phyloP scores from a whole-genome alignment of 2,113 vertebrate genomes.

The Suricata suricatta region DNA sequence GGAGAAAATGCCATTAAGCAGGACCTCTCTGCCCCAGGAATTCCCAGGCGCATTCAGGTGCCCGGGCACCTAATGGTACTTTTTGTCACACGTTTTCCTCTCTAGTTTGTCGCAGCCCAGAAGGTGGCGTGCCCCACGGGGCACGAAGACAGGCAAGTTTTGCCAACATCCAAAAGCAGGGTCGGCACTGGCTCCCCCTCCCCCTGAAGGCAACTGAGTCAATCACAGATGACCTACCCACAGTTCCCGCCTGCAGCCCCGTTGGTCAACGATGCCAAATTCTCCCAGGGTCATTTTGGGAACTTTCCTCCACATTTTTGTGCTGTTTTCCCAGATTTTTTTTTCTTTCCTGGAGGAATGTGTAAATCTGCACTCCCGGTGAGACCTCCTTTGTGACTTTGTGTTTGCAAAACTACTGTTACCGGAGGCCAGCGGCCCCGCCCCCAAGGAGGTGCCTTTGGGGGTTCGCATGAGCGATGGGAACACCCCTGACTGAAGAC shows the following conservation, averaged over 20 bases:
- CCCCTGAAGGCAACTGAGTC: fast-evolving
- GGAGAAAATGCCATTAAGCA: fast-evolving
- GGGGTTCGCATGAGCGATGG: fast-evolving
- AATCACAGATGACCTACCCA: fast-evolving
- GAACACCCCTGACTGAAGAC: fast-evolving
- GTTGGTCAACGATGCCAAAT: fast-evolving
- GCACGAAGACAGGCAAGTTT: fast-evolving
- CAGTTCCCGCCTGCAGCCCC: fast-evolving
- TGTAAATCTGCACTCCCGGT: neutral
- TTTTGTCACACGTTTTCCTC: fast-evolving
- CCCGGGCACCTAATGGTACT: neutral
- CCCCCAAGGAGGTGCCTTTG: fast-evolving
- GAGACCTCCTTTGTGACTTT: neutral
- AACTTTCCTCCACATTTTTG: neutral
- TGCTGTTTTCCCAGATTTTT: neutral
- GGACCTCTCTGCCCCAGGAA: neutral
- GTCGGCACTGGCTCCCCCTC: fast-evolving
- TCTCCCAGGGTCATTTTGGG: neutral
- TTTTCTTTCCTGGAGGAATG: neutral
- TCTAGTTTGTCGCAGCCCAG: fast-evolving
- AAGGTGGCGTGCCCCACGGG: fast-evolving
- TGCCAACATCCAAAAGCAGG: neutral
- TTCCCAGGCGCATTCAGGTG: fast-evolving
- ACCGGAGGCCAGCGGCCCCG: fast-evolving
- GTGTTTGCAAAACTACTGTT: neutral